Base-by-base conservation (phyloP, 2,888 invertebrate species). In the Odiellus spinosus region DNA sequence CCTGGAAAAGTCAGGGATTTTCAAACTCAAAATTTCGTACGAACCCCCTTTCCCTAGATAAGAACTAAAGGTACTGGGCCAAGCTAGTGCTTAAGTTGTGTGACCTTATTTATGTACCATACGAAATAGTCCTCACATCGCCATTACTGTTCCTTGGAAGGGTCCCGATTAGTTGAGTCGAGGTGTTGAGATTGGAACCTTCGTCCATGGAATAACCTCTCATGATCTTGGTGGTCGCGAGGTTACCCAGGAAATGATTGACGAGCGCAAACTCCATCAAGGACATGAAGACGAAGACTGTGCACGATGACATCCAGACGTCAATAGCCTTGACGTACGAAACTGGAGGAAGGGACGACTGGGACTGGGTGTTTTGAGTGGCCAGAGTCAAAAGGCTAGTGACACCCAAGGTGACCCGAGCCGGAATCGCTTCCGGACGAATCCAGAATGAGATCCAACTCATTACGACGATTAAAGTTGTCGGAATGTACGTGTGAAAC, bases 361-460 rank as follows among this genome's bases (percentile, higher is more conserved):
- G 88, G 54, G 86, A 87, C 68, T 88, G 88, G n/a, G 88, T 87
- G 64, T 88, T 87, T 62, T 88, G 88, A 2, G 88, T 88, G 12
- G 86, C 86, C 2, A 88, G 70, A 3, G 88, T 88, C 43, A 88
- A 74, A 35, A 88, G 68, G 35, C 87, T 87, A 50, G 88, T 88
- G 48, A 91, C 88, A n/a, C 91, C 90, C 1, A 90, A 71, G 0
- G 91, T 90, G 14, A 91, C 90, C 3, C 90, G 73, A 18, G 91
- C 91, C 0, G 90, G 91, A 5, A 87, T 87, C 0, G 88, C 88
- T 67, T 90, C 90, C 0, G 87, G 88, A 64, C 87, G 87, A 59
- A 88, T 87, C 88, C 88, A 90, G 69, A 90, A 90, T 0, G 87
- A 87, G 57, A 90, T 87, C 87, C 88, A 90, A 2, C 86, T 87